phyloP scores from a whole-genome alignment of 1,140 invertebrate genomes.

The Adoxophyes honmai region DNA sequence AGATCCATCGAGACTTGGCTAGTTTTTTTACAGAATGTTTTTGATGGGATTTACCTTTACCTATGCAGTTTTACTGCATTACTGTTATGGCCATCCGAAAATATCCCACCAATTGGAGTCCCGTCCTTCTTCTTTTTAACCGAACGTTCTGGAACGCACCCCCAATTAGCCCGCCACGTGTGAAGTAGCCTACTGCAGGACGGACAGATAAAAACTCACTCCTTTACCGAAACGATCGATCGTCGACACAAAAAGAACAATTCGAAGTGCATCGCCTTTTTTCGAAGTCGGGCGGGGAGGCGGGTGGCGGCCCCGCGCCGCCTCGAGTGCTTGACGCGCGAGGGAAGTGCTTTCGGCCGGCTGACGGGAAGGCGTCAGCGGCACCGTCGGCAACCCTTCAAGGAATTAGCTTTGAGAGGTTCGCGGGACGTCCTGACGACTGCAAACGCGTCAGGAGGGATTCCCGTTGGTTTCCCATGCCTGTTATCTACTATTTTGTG shows the following conservation, averaged over 20 bases:
- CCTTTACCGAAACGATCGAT: conserved; percentile 73
- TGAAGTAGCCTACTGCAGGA: conserved; percentile 48
- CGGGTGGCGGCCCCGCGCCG: conserved; percentile 25
- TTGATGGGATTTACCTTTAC: no score
- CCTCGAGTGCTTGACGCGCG: conserved; percentile 46
- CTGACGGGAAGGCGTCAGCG: conserved; percentile 60
- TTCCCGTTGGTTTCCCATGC: no score
- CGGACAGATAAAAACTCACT: conserved; percentile 68
- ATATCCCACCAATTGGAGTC: conserved; percentile 22
- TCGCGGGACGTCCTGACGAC: conserved; percentile 17
- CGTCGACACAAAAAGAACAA: conserved; percentile 74
- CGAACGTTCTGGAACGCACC: conserved; percentile 30
- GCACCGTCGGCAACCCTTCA: conserved; percentile 27
- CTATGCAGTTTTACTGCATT: no score
- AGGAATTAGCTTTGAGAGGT: conserved; percentile 53
- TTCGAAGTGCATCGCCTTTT: conserved; percentile 73
- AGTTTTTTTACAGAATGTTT: no score
- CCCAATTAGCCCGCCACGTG: conserved; percentile 61
- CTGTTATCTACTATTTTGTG: background rate
- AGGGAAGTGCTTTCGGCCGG: conserved; percentile 57
- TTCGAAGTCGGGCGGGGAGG: conserved; percentile 56
- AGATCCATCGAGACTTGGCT: no score
- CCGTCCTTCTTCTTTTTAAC: conserved; percentile 45
- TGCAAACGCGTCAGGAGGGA: conserved; percentile 1
- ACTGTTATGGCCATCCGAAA: no score